Evolutionary conservation across 92 coral and sea anemone species (phyloP).

Genomic region (Porites rus): DNA sequence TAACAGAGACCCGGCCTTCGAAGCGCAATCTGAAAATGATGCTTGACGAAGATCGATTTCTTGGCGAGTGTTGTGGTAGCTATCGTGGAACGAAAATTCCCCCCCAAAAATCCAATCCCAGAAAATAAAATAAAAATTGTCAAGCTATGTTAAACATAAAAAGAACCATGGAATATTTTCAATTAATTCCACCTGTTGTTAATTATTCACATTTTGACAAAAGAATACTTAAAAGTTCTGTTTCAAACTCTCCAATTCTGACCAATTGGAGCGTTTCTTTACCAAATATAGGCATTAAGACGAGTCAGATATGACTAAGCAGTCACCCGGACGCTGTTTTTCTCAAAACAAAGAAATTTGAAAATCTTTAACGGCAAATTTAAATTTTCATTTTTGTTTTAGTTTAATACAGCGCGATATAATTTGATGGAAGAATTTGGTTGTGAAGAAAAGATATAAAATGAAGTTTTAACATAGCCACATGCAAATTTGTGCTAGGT

Average conservation of each 20-base stretch:
- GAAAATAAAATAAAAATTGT: background rate
- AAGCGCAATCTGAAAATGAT: too few species aligned
- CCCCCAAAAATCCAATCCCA: too few species aligned
- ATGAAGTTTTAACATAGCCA: background rate
- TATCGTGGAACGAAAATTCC: too few species aligned
- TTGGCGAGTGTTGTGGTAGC: too few species aligned
- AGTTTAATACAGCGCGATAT: background rate
- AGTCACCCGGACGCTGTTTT: constrained; percentile 4
- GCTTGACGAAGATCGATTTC: too few species aligned
- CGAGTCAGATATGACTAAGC: constrained; percentile 5
- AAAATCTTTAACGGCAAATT: background rate
- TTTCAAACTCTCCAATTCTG: constrained; percentile 5
- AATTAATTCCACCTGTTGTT: background rate
- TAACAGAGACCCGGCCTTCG: too few species aligned
- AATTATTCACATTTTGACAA: constrained; percentile 27
- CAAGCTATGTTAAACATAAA: too few species aligned
- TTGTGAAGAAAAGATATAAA: background rate
- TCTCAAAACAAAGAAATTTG: background rate
- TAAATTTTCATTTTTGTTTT: background rate
- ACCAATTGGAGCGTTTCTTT: constrained; percentile 40
- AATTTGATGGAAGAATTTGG: background rate
- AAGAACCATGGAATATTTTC: background rate
- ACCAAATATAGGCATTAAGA: constrained; percentile 48
- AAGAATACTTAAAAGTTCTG: background rate
- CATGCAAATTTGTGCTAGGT: constrained; percentile 25